Percentiles rank a stretch among this genome's conserved stretches.
Evolutionary conservation across 2,888 invertebrate genomes (phyloP).

Genomic region (Euproctis similis): DNA sequence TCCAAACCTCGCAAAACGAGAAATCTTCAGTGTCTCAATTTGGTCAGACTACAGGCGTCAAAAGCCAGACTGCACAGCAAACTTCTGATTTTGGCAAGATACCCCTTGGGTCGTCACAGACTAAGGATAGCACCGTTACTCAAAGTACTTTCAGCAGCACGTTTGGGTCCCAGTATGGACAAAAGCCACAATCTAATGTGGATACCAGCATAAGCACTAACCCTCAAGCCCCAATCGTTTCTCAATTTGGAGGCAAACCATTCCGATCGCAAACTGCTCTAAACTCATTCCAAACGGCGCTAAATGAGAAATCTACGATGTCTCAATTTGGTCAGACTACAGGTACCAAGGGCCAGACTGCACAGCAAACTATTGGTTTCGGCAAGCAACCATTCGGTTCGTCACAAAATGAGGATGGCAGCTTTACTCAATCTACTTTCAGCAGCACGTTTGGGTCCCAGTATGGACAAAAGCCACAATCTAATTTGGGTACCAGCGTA

Average conservation of each 20-base stretch:
- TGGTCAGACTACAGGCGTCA: not conserved
- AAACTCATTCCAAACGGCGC: not conserved
- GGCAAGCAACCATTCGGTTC: constrained; percentile 5
- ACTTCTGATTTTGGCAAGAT: not conserved
- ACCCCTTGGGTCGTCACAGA: not conserved
- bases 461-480: too few species aligned
- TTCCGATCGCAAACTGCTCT: not conserved
- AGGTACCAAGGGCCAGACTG: not conserved
- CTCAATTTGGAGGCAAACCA: not conserved
- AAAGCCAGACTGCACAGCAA: not conserved
- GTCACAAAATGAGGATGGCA: too few species aligned
- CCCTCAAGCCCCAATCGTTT: not conserved
- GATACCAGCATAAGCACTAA: not conserved
- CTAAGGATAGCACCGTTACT: not conserved
- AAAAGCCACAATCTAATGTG: constrained; percentile 2
- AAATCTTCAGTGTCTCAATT: not conserved
- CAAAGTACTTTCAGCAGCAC: not conserved
- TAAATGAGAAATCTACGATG: not conserved
- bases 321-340: constrained; percentile 3
- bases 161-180: constrained; percentile 1
- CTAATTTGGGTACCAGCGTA: not conserved
- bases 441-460: too few species aligned
- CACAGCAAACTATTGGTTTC: not conserved
- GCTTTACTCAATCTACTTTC: not conserved
- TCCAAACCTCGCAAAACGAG: not conserved